Conservation (phyloP, 2,113 vertebrate species). For the Pterocles orientalis region DNA sequence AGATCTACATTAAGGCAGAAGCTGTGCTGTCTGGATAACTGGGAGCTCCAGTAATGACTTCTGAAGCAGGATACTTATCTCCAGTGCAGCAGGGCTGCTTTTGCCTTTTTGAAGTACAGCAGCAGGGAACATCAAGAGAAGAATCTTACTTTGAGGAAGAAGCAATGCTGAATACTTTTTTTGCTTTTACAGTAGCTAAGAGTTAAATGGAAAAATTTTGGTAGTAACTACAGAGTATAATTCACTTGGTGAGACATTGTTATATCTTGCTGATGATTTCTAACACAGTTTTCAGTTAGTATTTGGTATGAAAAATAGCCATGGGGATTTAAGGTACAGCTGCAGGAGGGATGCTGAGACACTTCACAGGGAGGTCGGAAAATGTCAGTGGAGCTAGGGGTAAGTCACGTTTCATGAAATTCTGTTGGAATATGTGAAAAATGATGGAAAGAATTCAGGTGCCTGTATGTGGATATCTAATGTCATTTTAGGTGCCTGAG, state of each 20-base stretch:
- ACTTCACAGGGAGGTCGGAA: neutral
- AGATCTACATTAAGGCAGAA: neutral
- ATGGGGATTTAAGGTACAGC: neutral
- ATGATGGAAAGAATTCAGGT: neutral
- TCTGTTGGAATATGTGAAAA: neutral
- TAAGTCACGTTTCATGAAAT: neutral
- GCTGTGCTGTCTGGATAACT: fast-evolving
- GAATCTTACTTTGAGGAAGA: neutral
- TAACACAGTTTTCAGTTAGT: neutral
- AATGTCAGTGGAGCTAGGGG: neutral
- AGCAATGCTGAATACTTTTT: neutral
- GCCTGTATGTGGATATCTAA: neutral
- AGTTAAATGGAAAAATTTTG: neutral
- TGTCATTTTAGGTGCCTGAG: neutral
- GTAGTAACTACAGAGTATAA: neutral
- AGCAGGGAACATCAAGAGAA: neutral
- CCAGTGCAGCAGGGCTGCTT: neutral
- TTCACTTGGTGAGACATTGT: neutral
- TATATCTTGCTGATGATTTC: neutral
- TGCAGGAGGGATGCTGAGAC: neutral
- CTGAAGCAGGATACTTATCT: conserved; percentile 11
- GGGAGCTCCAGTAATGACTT: neutral
- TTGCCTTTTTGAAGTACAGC: neutral
- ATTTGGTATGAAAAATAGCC: neutral
- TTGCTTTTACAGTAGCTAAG: neutral